Base-by-base conservation (phyloP, 2,888 invertebrate species). In the Drosophila borealis region DNA sequence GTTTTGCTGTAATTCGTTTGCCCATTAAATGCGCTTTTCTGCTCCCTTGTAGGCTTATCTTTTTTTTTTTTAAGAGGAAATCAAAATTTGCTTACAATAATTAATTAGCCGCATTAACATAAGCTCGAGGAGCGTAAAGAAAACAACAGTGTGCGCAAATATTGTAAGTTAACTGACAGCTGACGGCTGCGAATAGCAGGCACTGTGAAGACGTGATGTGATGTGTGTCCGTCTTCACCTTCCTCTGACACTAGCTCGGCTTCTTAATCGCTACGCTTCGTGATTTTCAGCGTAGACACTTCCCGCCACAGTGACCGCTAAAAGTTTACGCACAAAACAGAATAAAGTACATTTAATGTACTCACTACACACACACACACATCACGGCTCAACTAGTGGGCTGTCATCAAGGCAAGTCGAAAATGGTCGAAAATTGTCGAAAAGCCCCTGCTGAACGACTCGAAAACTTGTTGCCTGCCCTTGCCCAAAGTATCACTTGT, bases 71-170 rank as follows among this genome's bases (percentile, higher is more conserved):
- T 45, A 59, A 63, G 50, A 69, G 81, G 74, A 84, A 78, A 74
- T 81, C 68, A 67, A 74, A 83, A 83, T 74, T 60, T 44, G 74
- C 67, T 62, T 68, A 70, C 77, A 64, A 53, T 65, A 74, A 78
- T 83, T 87, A 87, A 87, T 87, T 87, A 62, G 45, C 49, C 49
- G 39, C 59, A 82, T 81, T 85, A 72, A 53, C 83, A 83, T 74
- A 70, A 64, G 59, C 75, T 39, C 33, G 11, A 39, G 63, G 41
- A 50, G 69, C 66, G 42, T 64, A 60, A 74, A 59, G 49, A 36
- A 53, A 13, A 21, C 44, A 46, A 17, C 29, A 48, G 8, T n/a
- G 42, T 54, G 42, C 17, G 41, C 41, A 11, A 10, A 21, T 25
- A 44, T 42, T 36, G 53, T 57, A 48, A 29, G 13, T 39, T 51